Percentiles rank a stretch among this genome's conserved stretches.
These are phyloP conservation scores for Scolanthus callimorphus DNA, from an alignment of 92 coral and sea anemone genomes.

Conservation along the genomic window DNA sequence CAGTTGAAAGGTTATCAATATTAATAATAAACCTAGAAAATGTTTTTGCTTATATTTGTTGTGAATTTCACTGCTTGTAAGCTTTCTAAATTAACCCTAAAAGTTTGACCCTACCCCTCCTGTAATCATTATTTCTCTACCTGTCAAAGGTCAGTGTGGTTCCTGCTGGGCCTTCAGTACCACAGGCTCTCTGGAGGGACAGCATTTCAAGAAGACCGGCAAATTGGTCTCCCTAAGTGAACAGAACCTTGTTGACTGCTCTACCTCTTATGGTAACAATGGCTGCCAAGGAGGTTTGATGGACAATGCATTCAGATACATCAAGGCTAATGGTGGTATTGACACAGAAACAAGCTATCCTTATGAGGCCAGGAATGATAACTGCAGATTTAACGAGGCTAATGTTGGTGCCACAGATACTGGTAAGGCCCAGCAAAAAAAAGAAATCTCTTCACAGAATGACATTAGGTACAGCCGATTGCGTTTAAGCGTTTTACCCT, in stretches of 20 bases:
- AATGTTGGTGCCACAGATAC: constrained; percentile 67
- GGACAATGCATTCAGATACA: constrained; percentile 74
- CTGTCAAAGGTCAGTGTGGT: constrained; percentile 67
- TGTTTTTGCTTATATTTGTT: too few relatives aligned
- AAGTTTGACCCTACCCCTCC: neutral
- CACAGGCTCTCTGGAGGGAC: constrained; percentile 91
- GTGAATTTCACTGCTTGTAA: neutral
- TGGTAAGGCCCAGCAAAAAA: constrained; percentile 54
- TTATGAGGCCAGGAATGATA: constrained; percentile 35
- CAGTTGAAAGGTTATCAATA: too few relatives aligned
- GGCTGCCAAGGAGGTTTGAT: constrained; percentile 54
- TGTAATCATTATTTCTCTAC: neutral
- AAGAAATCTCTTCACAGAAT: too few relatives aligned
- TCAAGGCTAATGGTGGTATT: constrained; percentile 70
- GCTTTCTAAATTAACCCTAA: neutral
- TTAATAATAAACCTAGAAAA: too few relatives aligned
- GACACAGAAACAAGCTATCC: constrained; percentile 92
- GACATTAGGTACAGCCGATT: too few relatives aligned
- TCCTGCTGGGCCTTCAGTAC: constrained; percentile 86
- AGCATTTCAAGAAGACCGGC: constrained; percentile 82
- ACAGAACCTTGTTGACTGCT: constrained; percentile 84
- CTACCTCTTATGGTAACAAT: constrained; percentile 46
- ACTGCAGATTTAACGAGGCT: constrained; percentile 46
- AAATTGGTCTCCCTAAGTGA: constrained; percentile 84
- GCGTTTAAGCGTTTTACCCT: too few relatives aligned